Percentiles rank a stretch among this genome's conserved stretches.
Conservation (phyloP, 2,797 vertebrate species). For the Muraenolepis orangiensis region DNA sequence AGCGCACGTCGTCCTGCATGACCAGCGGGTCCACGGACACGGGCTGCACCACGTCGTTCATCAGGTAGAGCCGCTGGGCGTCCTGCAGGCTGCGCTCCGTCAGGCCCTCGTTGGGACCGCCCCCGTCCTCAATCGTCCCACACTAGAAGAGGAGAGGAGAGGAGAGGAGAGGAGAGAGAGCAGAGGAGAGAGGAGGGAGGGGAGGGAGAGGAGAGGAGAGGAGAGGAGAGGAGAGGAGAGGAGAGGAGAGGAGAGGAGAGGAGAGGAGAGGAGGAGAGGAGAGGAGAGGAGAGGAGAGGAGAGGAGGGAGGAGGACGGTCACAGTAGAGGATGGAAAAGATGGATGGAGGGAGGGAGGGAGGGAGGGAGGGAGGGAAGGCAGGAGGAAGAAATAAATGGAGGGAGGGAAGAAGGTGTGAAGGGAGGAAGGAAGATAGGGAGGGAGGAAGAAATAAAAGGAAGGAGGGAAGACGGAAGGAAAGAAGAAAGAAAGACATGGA, state of each 20-base stretch:
- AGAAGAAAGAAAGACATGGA: neutral
- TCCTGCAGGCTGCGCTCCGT: slow-evolving; percentile 97
- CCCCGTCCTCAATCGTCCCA: slow-evolving; percentile 81
- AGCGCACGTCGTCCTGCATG: slow-evolving; percentile 92
- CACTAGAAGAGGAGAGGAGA: slow-evolving; percentile 72
- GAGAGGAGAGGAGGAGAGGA: neutral
- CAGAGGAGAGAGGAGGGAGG: slow-evolving; percentile 14
- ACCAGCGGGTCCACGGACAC: slow-evolving; percentile 90
- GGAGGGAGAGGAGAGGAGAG: neutral
- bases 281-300: neutral
- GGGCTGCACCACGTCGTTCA: slow-evolving; percentile 96
- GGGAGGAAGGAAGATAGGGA: neutral
- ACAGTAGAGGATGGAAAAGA: slow-evolving; percentile 6
- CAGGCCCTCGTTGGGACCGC: slow-evolving; percentile 89
- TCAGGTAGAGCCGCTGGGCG: slow-evolving; percentile 92
- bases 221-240: neutral
- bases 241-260: neutral
- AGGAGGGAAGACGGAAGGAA: neutral
- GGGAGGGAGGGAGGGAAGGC: neutral
- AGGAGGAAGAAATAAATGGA: neutral
- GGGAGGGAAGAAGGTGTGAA: neutral
- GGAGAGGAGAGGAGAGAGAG: neutral
- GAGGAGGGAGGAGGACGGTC: neutral
- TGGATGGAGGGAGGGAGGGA: neutral
- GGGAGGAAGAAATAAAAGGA: neutral